A percentile compares a stretch with the other conserved stretches of the same genome.
Evolutionary conservation across 2,797 vertebrate species (phyloP).

Genomic region (Sphenopsis melanotis): DNA sequence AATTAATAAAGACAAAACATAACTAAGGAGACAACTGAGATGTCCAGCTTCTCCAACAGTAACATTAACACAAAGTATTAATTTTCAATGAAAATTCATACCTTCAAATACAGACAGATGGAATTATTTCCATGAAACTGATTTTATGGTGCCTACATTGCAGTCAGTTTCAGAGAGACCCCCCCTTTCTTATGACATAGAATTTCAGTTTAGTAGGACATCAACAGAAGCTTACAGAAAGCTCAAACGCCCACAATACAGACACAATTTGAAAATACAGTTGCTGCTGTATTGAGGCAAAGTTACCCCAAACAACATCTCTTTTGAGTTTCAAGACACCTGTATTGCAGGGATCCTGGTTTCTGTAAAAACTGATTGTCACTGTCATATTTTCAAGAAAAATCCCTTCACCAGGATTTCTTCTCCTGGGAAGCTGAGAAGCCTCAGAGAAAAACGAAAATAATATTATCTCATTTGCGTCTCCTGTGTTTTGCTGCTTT

Average conservation of each 20-base stretch:
- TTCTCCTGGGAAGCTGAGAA: too few relatives aligned
- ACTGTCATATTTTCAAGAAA: too few relatives aligned
- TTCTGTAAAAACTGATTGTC: not conserved
- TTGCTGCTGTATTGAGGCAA: not conserved
- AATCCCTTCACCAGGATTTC: too few relatives aligned
- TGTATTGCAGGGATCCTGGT: not conserved
- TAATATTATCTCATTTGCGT: too few relatives aligned
- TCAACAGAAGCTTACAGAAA: not conserved
- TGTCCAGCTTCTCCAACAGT: not conserved
- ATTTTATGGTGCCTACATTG: not conserved
- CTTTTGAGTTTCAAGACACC: not conserved
- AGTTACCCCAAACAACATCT: not conserved
- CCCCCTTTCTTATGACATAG: fast-evolving
- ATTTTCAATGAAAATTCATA: not conserved
- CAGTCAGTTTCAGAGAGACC: not conserved
- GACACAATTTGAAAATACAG: not conserved
- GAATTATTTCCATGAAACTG: not conserved
- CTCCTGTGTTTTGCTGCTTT: too few relatives aligned
- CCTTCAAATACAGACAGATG: not conserved
- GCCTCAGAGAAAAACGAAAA: too few relatives aligned
- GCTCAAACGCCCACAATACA: not conserved
- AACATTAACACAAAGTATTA: not conserved
- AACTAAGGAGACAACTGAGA: not conserved
- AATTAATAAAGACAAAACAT: not conserved
- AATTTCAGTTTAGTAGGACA: not conserved